Conservation (phyloP, 2,113 vertebrate genomes). For the Brachypteracias leptosomus region DNA sequence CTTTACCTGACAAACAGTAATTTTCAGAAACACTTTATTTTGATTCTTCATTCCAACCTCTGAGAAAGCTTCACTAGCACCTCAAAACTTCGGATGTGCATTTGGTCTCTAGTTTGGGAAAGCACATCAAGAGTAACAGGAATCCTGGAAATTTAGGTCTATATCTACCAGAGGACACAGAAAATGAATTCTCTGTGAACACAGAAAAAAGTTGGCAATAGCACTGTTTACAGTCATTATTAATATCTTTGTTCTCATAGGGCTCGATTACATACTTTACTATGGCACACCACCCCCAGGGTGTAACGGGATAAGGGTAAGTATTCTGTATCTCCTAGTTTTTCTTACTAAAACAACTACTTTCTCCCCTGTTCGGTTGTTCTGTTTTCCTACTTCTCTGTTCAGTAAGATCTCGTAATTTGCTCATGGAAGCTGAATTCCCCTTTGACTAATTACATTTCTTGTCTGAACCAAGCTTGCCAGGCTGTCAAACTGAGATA, state of each 20-base stretch:
- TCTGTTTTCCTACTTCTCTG: neutral
- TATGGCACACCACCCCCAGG: rapidly evolving
- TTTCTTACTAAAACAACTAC: neutral
- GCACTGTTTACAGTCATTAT: neutral
- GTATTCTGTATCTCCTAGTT: neutral
- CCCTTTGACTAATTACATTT: neutral
- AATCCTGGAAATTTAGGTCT: neutral
- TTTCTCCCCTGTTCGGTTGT: neutral
- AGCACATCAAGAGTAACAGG: neutral
- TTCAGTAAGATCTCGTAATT: neutral
- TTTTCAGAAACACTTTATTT: neutral
- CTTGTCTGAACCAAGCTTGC: neutral
- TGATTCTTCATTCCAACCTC: neutral
- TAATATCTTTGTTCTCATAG: neutral
- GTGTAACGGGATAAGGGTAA: neutral
- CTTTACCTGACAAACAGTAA: neutral
- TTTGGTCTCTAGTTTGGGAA: neutral
- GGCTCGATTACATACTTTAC: neutral
- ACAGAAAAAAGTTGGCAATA: neutral
- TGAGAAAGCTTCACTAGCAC: neutral
- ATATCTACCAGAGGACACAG: neutral
- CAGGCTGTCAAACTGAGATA: neutral
- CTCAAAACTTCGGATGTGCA: neutral
- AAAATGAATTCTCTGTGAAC: neutral
- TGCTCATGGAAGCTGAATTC: neutral